These are phyloP conservation scores for Acanthaster planci DNA, from an alignment of 35 echinoderm and acorn worm genomes.

Conservation along the genomic window DNA sequence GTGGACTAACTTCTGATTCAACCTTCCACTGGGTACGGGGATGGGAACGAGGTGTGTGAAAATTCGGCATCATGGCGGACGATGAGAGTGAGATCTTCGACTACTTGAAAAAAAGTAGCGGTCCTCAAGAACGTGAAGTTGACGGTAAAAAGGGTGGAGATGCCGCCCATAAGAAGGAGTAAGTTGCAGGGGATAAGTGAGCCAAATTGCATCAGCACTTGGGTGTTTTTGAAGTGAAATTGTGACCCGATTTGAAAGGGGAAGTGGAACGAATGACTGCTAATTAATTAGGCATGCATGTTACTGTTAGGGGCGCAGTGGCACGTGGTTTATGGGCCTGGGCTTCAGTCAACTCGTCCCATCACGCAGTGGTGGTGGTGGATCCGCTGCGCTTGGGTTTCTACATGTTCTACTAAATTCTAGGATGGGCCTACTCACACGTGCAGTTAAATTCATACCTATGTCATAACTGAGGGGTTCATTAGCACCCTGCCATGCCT, in stretches of 20 bases:
- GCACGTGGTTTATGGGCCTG: neutral
- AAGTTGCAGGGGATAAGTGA: neutral
- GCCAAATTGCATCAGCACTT: neutral
- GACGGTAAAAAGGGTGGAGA: conserved; percentile 52
- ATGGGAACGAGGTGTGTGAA: too few species aligned
- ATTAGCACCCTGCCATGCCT: too few species aligned
- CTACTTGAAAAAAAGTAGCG: neutral
- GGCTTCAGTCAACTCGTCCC: neutral
- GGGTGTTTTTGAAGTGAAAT: neutral
- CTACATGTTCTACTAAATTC: too few species aligned
- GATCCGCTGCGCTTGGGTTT: too few species aligned
- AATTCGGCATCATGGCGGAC: conserved; percentile 15
- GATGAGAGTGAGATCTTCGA: neutral
- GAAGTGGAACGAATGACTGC: conserved; percentile 11
- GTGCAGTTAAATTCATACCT: too few species aligned
- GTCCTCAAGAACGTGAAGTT: neutral
- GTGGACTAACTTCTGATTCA: too few species aligned
- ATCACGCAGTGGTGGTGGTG: too few species aligned
- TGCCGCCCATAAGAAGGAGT: conserved; percentile 58
- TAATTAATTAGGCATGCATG: too few species aligned
- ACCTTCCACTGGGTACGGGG: too few species aligned
- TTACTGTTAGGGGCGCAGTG: neutral
- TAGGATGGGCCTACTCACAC: too few species aligned
- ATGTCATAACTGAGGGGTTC: too few species aligned
- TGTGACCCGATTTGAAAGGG: neutral